phyloP scores from a whole-genome alignment of 2,113 vertebrate genomes.

The Spea multiplicata region DNA sequence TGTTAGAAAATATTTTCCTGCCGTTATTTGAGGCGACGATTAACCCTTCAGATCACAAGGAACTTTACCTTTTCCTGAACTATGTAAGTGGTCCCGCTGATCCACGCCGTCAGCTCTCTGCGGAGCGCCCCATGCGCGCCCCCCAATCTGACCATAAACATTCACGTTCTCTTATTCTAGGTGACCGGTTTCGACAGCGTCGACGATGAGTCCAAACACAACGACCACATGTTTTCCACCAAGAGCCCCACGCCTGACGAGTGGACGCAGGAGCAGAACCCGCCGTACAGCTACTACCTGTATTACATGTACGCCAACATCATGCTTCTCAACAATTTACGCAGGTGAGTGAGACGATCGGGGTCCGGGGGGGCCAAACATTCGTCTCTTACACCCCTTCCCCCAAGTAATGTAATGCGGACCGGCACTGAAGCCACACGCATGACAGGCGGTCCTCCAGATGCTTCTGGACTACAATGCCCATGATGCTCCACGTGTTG shows the following conservation, averaged over 20 bases:
- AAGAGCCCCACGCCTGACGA: constrained; percentile 89
- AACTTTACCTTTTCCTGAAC: constrained; percentile 88
- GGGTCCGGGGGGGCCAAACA: too few relatives aligned
- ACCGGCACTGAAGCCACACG: too few relatives aligned
- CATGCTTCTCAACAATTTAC: constrained; percentile 97
- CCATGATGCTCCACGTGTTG: too few relatives aligned
- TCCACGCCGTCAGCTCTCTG: too few relatives aligned
- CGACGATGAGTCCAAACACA: constrained; percentile 97
- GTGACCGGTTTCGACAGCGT: constrained; percentile 98
- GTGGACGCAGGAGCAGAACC: constrained; percentile 88
- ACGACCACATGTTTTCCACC: constrained; percentile 92
- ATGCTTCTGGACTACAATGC: too few relatives aligned
- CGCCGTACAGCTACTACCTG: constrained; percentile 95
- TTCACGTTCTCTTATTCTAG: constrained; percentile 58
- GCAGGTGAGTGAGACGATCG: constrained; percentile 72
- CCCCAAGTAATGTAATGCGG: too few relatives aligned
- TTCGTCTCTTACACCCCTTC: too few relatives aligned
- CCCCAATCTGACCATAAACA: not conserved
- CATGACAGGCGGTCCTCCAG: too few relatives aligned
- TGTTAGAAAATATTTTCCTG: constrained; percentile 94
- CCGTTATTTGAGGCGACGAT: constrained; percentile 93
- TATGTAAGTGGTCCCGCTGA: constrained; percentile 73
- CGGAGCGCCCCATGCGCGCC: too few relatives aligned
- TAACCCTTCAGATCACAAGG: constrained; percentile 85
- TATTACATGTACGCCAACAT: constrained; percentile 98